Conservation (phyloP, 64 coral and sea anemone genomes). For the Anthopleura sola region DNA sequence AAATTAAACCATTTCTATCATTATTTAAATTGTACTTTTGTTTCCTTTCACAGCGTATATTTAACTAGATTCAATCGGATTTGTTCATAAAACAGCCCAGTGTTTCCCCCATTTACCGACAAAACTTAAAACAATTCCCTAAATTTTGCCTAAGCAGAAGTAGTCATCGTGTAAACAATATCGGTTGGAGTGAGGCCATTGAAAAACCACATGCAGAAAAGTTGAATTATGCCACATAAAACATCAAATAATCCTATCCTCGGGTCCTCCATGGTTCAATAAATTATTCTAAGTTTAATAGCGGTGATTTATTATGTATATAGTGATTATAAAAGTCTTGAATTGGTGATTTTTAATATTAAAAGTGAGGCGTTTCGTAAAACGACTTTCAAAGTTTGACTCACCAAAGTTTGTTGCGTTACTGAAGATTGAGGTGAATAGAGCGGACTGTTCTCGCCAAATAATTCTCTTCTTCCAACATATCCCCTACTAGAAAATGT, state of each 20-base stretch:
- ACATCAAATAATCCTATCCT: background rate
- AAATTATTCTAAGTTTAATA: background rate
- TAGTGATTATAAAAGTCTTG: background rate
- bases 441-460: conserved; percentile 18
- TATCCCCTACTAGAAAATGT: conserved; percentile 34
- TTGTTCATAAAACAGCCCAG: background rate
- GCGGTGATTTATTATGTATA: background rate
- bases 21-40: background rate
- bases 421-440: background rate
- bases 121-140: background rate
- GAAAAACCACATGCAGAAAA: background rate
- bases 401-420: background rate
- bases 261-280: background rate
- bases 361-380: background rate
- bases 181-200: background rate
- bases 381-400: background rate
- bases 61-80: background rate
- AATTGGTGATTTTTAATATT: background rate
- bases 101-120: background rate
- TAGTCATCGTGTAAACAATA: background rate
- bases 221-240: background rate
- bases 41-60: background rate
- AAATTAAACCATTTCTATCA: background rate
- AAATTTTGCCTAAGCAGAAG: background rate
- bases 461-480: conserved; percentile 24